phyloP scores from a whole-genome alignment of 2,888 invertebrate genomes.

The Tetheella fluctuosa region DNA sequence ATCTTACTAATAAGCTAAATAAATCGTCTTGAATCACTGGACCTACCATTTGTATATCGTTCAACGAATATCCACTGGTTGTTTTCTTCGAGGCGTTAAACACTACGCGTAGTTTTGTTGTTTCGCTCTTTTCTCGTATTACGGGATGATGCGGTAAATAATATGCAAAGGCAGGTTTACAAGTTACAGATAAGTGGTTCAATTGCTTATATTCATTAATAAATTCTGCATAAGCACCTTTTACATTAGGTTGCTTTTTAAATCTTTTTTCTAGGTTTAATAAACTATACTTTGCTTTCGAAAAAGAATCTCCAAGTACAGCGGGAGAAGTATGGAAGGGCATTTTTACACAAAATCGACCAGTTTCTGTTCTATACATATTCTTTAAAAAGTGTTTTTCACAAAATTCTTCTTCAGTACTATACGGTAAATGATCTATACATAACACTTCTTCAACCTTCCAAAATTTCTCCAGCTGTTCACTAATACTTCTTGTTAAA shows the following conservation, averaged over 20 bases:
- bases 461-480: too few relatives aligned
- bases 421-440: too few relatives aligned
- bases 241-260: not conserved
- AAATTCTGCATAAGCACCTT: not conserved
- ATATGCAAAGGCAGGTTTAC: slow-evolving; percentile 2
- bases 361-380: not conserved
- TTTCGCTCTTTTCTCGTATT: slow-evolving; percentile 16
- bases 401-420: not conserved
- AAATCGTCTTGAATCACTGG: slow-evolving; percentile 23
- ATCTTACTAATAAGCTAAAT: too few relatives aligned
- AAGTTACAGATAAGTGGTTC: not conserved
- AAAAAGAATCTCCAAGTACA: not conserved
- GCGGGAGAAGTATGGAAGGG: not conserved
- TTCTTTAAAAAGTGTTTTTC: too few relatives aligned
- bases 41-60: slow-evolving; percentile 23
- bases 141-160: slow-evolving; percentile 22
- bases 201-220: not conserved
- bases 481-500: too few relatives aligned
- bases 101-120: slow-evolving; percentile 22
- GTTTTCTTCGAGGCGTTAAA: slow-evolving; percentile 23
- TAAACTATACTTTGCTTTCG: not conserved
- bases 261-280: not conserved
- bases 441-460: too few relatives aligned
- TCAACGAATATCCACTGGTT: slow-evolving; percentile 16
- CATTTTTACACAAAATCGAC: not conserved